Base-by-base conservation (phyloP, 2,888 invertebrate genomes). In the Bibio marci region DNA sequence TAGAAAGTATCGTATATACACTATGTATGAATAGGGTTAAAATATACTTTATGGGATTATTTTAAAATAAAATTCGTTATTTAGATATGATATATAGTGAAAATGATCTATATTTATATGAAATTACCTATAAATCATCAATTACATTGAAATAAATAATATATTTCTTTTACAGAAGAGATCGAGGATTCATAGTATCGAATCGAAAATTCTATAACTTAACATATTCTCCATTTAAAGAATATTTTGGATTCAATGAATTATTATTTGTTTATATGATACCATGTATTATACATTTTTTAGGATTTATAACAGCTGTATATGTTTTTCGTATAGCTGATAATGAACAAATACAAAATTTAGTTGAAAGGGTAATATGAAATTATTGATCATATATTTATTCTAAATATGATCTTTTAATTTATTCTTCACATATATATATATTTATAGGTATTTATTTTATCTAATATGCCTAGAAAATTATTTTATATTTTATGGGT, bases 281-380 rank as follows among this genome's bases (percentile, higher is more conserved):
- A 35, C 85, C 86, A 4, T 76, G 77, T 57, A 48, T 70, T 37
- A 58, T 86, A 22, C 82, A 85, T 59, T 68, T 85, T 40, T 45
- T 67, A 34, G 81, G 80, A 12, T 86, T 80, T 52, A 49, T 80
- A 13, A 76, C 81, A 46, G 76, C 81, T 0, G 64, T 83, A 39
- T 73, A 76, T 51, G 64, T 82, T 37, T 80, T 82, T 55, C 67
- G 83, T 49, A 69, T 76, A 46, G 73, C 76, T 26, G 82, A 85
- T 55, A 82, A 81, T 53, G 85, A 86, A 54, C 83, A 85, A 50
- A 57, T 86, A 38, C 81, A 82, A 49, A 80, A 80, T 62, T 64
- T 86, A 37, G 81, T 85, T 72, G 86, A 86, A 58, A 68, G 82
- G 49, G 83, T 78, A 52, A 63, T 64, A 44, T 37, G 32, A 5